Conservation (phyloP, 2,888 invertebrate species). For the Tachina lurida region DNA sequence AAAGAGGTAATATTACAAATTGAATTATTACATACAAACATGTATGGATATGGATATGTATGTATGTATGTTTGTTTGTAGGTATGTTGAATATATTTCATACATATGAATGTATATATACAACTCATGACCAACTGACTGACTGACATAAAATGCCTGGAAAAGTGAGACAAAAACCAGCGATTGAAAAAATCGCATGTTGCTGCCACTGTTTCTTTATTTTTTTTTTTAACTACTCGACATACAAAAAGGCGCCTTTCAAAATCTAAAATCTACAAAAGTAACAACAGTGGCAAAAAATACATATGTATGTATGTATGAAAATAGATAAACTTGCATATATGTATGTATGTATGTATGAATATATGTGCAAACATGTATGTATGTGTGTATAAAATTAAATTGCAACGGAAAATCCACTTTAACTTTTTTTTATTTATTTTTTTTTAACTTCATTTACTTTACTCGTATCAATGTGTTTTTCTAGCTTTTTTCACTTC, state of each 20-base stretch:
- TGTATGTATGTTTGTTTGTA: not conserved
- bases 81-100: not conserved
- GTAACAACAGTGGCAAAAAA: slow-evolving; percentile 36
- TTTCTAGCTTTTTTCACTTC: slow-evolving; percentile 53
- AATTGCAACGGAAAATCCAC: slow-evolving; percentile 69
- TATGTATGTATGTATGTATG: not conserved
- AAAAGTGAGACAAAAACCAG: slow-evolving; percentile 55
- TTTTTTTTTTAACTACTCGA: slow-evolving; percentile 36
- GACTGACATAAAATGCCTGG: slow-evolving; percentile 75
- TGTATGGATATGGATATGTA: not conserved
- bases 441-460: slow-evolving; percentile 12
- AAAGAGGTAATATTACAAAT: slow-evolving; percentile 61
- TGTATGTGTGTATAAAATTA: slow-evolving; percentile 6
- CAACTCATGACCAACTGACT: slow-evolving; percentile 81
- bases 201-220: slow-evolving; percentile 47
- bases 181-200: slow-evolving; percentile 55
- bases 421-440: slow-evolving; percentile 32
- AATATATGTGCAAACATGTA: too few relatives aligned
- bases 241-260: slow-evolving; percentile 60
- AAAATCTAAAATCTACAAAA: slow-evolving; percentile 60
- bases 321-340: not conserved
- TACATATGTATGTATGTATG: not conserved
- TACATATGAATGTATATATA: not conserved
- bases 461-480: slow-evolving; percentile 58
- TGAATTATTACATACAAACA: slow-evolving; percentile 46